Evolutionary conservation across 2,797 vertebrate species (phyloP).

Genomic region (Rhodeus uyekii): DNA sequence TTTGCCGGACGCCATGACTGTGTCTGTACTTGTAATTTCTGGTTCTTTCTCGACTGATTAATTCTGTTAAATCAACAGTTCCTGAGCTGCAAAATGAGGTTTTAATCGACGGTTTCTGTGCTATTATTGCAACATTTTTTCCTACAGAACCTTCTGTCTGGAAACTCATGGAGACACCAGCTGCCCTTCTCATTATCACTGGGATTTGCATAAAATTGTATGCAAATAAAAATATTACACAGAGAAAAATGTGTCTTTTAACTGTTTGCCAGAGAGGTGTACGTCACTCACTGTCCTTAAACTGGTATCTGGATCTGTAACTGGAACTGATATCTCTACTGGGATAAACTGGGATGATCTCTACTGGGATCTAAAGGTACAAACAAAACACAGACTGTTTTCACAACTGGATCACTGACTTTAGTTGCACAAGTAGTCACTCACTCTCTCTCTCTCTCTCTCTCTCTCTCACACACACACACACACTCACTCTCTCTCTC

Average conservation of each 20-base stretch:
- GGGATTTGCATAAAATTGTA: conserved; percentile 46
- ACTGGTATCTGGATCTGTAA: too few species aligned
- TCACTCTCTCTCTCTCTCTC: too few species aligned
- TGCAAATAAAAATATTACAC: conserved; percentile 48
- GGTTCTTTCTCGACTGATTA: neutral
- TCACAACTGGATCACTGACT: neutral
- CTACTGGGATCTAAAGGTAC: neutral
- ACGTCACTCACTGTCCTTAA: conserved; percentile 1
- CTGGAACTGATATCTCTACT: neutral
- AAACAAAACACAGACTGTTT: neutral
- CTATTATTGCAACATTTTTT: conserved; percentile 44
- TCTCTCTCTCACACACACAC: too few species aligned
- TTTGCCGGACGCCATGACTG: too few species aligned
- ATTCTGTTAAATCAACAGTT: conserved; percentile 4
- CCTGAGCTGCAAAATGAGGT: neutral
- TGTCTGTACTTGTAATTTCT: neutral
- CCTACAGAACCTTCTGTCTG: conserved; percentile 24
- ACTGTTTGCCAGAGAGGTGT: conserved; percentile 7
- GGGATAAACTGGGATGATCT: neutral
- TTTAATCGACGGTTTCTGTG: conserved; percentile 44
- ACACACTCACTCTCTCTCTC: too few species aligned
- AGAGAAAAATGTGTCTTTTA: conserved; percentile 45
- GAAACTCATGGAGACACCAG: conserved; percentile 28
- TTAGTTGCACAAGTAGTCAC: neutral
- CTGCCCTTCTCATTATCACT: conserved; percentile 23